phyloP scores from a whole-genome alignment of 2,113 vertebrate genomes.

The Albula goreensis region DNA sequence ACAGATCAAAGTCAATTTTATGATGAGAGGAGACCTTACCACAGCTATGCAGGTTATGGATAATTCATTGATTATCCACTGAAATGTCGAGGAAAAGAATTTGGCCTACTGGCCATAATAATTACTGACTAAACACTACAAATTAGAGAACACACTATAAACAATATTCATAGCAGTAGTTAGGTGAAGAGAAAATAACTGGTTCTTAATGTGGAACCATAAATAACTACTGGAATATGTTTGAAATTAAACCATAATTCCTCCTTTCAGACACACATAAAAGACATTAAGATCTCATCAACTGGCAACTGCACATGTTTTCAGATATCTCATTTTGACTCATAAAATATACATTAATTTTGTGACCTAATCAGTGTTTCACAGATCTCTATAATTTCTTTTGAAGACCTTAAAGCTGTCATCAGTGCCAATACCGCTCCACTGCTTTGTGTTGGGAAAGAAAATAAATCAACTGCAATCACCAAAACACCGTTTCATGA shows the following conservation, averaged over 20 bases:
- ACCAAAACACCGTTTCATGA: too few species aligned
- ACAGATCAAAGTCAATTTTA: too few species aligned
- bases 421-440: slow-evolving; percentile 1
- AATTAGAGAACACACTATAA: too few species aligned
- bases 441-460: not conserved
- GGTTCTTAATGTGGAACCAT: not conserved
- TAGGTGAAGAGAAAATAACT: not conserved
- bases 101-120: too few species aligned
- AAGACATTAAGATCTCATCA: slow-evolving; percentile 37
- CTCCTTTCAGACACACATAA: slow-evolving; percentile 16
- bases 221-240: slow-evolving; percentile 7
- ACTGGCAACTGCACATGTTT: not conserved
- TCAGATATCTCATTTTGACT: slow-evolving; percentile 28
- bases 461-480: not conserved
- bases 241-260: slow-evolving; percentile 27
- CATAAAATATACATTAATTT: slow-evolving; percentile 31
- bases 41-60: too few species aligned
- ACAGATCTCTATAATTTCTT: slow-evolving; percentile 22
- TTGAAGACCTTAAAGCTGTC: slow-evolving; percentile 15
- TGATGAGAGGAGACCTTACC: too few species aligned
- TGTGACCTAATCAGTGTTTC: slow-evolving; percentile 25
- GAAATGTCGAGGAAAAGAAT: too few species aligned
- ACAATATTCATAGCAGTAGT: not conserved
- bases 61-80: not conserved
- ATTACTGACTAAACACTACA: too few species aligned